Conservation (phyloP, 1,140 invertebrate species). For the Hycleus cichorii region DNA sequence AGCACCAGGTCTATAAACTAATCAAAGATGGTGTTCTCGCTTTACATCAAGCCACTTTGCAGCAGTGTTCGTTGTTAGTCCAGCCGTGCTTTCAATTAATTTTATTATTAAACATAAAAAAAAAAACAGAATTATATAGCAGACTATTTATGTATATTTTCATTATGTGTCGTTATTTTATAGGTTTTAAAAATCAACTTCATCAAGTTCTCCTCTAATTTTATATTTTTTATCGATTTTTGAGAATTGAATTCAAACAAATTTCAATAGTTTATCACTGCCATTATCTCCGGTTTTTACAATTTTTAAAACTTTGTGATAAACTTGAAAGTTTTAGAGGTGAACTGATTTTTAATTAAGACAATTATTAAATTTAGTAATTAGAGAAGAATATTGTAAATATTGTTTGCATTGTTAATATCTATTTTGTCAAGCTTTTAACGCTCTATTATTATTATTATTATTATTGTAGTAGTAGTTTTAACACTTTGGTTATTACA, state of each 20-base stretch:
- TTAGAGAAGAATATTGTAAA: constrained; percentile 13
- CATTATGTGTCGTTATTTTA: constrained; percentile 24
- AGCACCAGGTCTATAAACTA: too few species aligned
- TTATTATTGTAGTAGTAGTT: not conserved
- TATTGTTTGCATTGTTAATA: constrained; percentile 22
- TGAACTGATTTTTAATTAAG: constrained; percentile 23
- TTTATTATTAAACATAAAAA: constrained; percentile 11
- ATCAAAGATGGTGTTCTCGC: not conserved
- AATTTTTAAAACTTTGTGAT: constrained; percentile 15
- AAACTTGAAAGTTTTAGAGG: constrained; percentile 19
- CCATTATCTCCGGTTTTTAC: constrained; percentile 12
- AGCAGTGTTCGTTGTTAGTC: constrained; percentile 16
- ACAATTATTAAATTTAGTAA: constrained; percentile 19
- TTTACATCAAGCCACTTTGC: constrained; percentile 15
- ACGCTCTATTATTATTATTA: not conserved
- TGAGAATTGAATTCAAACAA: constrained; percentile 1
- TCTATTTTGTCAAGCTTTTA: constrained; percentile 8
- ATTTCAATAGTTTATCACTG: constrained; percentile 19
- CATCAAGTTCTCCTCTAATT: constrained; percentile 15
- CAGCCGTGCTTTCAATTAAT: constrained; percentile 21
- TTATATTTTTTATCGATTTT: constrained; percentile 1
- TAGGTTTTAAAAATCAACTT: constrained; percentile 13
- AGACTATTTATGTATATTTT: constrained; percentile 15
- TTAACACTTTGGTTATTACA: constrained; percentile 4
- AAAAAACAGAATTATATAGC: constrained; percentile 16